These are phyloP conservation scores for Drosophila emarginata DNA, from an alignment of 2,888 invertebrate genomes.

Conservation along the genomic window DNA sequence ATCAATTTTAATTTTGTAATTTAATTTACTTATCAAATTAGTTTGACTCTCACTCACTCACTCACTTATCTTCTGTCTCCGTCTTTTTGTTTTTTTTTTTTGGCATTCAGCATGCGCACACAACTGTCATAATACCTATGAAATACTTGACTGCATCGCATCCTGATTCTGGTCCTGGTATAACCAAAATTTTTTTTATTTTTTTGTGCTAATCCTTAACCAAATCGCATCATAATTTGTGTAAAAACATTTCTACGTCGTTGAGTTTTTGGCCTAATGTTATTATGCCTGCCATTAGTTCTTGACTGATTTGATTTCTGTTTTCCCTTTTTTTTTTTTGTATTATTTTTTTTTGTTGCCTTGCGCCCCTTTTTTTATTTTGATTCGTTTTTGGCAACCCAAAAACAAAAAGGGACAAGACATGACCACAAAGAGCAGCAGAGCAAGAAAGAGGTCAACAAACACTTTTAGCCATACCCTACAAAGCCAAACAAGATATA, in stretches of 20 bases:
- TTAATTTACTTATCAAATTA: conserved; percentile 40
- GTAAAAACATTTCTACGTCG: conserved; percentile 60
- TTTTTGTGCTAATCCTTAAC: conserved; percentile 34
- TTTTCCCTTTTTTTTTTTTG: conserved; percentile 22
- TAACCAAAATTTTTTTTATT: conserved; percentile 41
- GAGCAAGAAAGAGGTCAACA: not conserved
- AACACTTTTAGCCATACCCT: not conserved
- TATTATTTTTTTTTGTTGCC: conserved; percentile 5
- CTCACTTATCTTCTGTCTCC: not conserved
- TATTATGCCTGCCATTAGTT: conserved; percentile 77
- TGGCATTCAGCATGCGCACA: not conserved
- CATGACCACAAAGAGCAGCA: not conserved
- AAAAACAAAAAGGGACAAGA: conserved; percentile 2
- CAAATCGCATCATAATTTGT: conserved; percentile 50
- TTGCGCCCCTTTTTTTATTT: not conserved
- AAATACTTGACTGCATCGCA: not conserved
- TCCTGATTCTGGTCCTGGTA: conserved; percentile 22
- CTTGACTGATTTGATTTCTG: conserved; percentile 76
- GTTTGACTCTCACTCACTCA: not conserved
- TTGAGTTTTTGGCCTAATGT: conserved; percentile 57
- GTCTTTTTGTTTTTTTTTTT: not conserved
- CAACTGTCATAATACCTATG: conserved; percentile 1
- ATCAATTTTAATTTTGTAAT: conserved; percentile 64
- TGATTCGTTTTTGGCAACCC: not conserved
- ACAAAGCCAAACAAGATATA: not conserved